Evolutionary conservation across 2,888 invertebrate species (phyloP).

Genomic region (Hirtodrosophila cameraria): DNA sequence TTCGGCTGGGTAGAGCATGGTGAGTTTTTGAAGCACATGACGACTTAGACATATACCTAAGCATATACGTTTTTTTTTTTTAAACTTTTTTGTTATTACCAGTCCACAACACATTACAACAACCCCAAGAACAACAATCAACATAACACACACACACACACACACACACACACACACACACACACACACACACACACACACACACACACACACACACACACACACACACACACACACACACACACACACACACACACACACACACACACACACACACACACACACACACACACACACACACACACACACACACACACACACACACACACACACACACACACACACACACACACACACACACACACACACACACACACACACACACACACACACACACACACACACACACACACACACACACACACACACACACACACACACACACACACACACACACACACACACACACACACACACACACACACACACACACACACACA

Average conservation of each 20-base stretch:
- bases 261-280: constrained; percentile 23
- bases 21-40: constrained; percentile 76
- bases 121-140: constrained; percentile 32
- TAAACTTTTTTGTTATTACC: constrained; percentile 37
- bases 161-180: constrained; percentile 28
- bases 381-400: constrained; percentile 24
- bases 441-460: constrained; percentile 18
- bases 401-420: constrained; percentile 21
- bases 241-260: constrained; percentile 21
- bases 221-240: constrained; percentile 20
- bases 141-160: too few species aligned
- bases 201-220: too few species aligned
- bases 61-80: constrained; percentile 19
- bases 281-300: constrained; percentile 20
- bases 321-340: constrained; percentile 20
- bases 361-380: constrained; percentile 18
- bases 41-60: constrained; percentile 46
- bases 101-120: constrained; percentile 40
- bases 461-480: constrained; percentile 25
- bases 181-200: constrained; percentile 26
- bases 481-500: constrained; percentile 21
- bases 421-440: constrained; percentile 24
- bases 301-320: constrained; percentile 25
- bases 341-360: constrained; percentile 26
- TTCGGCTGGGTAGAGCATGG: constrained; percentile 39